A percentile compares a stretch with the other conserved stretches of the same genome.
These are phyloP conservation scores for Engystomops pustulosus DNA, from an alignment of 2,113 vertebrate genomes.

Conservation along the genomic window DNA sequence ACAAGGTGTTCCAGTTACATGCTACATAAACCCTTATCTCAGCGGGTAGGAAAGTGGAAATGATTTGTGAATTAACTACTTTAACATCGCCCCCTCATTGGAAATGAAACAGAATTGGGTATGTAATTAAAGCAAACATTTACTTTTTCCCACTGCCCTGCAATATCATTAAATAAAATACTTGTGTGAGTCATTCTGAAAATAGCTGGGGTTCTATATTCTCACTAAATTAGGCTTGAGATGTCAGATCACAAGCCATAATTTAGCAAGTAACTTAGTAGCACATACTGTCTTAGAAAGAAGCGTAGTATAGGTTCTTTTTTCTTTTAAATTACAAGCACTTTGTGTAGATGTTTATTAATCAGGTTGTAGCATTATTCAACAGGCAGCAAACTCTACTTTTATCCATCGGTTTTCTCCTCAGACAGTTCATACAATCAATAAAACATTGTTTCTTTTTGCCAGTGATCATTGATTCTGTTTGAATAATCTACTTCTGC, in stretches of 20 bases:
- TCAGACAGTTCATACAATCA: background rate
- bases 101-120: conserved; percentile 42
- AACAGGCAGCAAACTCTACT: background rate
- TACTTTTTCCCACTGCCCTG: conserved; percentile 40
- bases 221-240: conserved; percentile 50
- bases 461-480: background rate
- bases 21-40: conserved; percentile 39
- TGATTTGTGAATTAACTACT: conserved; percentile 50
- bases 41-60: conserved; percentile 40
- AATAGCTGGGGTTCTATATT: conserved; percentile 44
- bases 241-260: conserved; percentile 49
- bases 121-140: conserved; percentile 56
- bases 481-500: background rate
- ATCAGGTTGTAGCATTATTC: background rate
- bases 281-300: conserved; percentile 18
- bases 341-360: background rate
- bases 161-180: conserved; percentile 48
- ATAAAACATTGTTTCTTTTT: background rate
- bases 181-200: conserved; percentile 46
- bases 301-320: background rate
- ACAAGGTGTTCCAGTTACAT: conserved; percentile 42
- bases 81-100: conserved; percentile 39
- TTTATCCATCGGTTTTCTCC: background rate
- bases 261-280: conserved; percentile 34
- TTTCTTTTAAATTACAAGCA: background rate